Evolutionary conservation across 2,113 vertebrate species (phyloP).

Genomic region (Poicephalus gulielmi): DNA sequence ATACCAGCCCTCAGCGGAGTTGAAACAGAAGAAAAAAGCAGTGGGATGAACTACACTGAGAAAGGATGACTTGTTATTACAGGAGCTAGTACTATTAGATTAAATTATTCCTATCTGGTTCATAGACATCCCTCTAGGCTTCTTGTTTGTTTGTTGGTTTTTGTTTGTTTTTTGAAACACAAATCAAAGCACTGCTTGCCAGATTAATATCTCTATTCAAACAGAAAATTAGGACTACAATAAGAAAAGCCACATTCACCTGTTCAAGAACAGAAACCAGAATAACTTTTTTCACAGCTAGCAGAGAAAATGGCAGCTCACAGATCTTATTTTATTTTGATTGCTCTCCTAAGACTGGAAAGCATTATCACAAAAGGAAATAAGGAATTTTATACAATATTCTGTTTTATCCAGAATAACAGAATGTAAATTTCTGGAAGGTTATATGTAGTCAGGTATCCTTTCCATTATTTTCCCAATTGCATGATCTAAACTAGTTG

Average conservation of each 20-base stretch:
- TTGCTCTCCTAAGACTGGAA: background rate
- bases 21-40: background rate
- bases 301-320: background rate
- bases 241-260: background rate
- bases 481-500: background rate
- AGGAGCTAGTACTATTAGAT: background rate
- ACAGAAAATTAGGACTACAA: background rate
- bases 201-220: background rate
- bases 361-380: background rate
- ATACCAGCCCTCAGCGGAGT: background rate
- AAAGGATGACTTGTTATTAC: background rate
- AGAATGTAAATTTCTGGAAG: background rate
- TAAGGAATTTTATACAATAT: background rate
- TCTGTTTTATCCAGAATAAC: background rate
- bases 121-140: background rate
- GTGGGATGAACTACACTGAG: background rate
- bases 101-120: background rate
- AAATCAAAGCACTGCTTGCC: background rate
- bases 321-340: background rate
- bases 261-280: background rate
- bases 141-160: background rate
- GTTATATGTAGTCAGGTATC: background rate
- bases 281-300: background rate
- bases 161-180: background rate
- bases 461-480: background rate